Evolutionary conservation across 2,797 vertebrate species (phyloP).

Genomic region (Hydrophis major): DNA sequence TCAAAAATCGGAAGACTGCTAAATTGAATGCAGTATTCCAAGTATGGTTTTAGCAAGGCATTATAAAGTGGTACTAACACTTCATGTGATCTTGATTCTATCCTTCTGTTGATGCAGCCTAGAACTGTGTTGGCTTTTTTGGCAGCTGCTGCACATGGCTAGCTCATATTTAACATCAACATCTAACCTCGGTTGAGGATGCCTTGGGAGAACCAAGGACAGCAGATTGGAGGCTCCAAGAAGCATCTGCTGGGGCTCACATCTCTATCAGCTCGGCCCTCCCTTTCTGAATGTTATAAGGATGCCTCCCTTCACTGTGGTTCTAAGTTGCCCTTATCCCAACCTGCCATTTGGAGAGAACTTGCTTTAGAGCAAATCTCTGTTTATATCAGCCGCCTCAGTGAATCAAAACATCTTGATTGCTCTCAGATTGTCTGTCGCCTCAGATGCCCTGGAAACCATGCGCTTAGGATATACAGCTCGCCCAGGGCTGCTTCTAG

Average conservation of each 20-base stretch:
- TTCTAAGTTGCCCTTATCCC: conserved; percentile 1
- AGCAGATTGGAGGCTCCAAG: rapidly evolving
- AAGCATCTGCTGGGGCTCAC: rapidly evolving
- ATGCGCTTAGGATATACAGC: conserved; percentile 50
- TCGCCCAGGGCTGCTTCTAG: conserved; percentile 48
- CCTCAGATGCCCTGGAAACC: conserved; percentile 23
- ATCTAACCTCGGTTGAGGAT: too few relatives aligned
- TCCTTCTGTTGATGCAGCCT: too few relatives aligned
- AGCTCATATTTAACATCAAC: too few relatives aligned
- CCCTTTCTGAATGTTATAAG: rapidly evolving
- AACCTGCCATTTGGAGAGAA: background rate
- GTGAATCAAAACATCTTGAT: conserved; percentile 32
- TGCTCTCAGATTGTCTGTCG: conserved; percentile 32
- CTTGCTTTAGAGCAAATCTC: background rate
- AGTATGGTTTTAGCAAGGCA: too few relatives aligned
- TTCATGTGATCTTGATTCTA: too few relatives aligned
- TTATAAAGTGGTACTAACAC: too few relatives aligned
- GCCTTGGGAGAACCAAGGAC: background rate
- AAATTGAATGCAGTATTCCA: too few relatives aligned
- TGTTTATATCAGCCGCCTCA: conserved; percentile 24
- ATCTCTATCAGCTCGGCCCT: background rate
- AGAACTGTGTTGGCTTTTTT: too few relatives aligned
- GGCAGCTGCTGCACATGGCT: too few relatives aligned
- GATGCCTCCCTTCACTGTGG: background rate
- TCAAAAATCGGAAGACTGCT: too few relatives aligned